phyloP scores from a whole-genome alignment of 2,888 invertebrate genomes.

The Aphelenchoides bicaudatus region DNA sequence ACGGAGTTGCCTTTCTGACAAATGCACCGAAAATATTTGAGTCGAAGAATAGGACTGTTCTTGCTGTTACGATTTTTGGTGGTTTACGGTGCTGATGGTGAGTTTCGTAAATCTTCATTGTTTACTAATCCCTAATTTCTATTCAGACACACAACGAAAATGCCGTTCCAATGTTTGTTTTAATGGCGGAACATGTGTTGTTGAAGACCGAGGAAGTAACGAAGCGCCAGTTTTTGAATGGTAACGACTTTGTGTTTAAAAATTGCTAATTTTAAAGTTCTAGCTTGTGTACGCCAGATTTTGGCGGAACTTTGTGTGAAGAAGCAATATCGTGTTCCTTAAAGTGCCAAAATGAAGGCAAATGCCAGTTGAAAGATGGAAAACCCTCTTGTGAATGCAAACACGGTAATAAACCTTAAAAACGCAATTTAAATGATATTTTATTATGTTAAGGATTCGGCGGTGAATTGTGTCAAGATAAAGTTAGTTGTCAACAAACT shows the following conservation, averaged over 20 bases:
- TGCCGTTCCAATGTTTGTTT: constrained; percentile 31
- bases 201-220: constrained; percentile 29
- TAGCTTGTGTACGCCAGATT: constrained; percentile 43
- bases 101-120: too few relatives aligned
- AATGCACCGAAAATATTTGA: too few relatives aligned
- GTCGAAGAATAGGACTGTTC: too few relatives aligned
- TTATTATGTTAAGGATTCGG: constrained; percentile 26
- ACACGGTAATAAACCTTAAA: too few relatives aligned
- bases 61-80: too few relatives aligned
- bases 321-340: constrained; percentile 24
- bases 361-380: constrained; percentile 17
- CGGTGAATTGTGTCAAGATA: constrained; percentile 23
- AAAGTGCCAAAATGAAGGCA: constrained; percentile 27
- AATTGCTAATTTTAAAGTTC: too few relatives aligned
- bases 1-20: too few relatives aligned
- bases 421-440: too few relatives aligned
- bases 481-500: constrained; percentile 24
- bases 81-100: too few relatives aligned
- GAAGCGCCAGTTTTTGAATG: constrained; percentile 42
- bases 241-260: too few relatives aligned
- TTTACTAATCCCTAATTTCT: too few relatives aligned
- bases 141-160: constrained; percentile 10
- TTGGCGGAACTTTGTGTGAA: constrained; percentile 39
- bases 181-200: constrained; percentile 32
- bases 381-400: constrained; percentile 23